A percentile compares a stretch with the other conserved stretches of the same genome.
Conservation (phyloP, 2,113 vertebrate species). For the Agapornis roseicollis region DNA sequence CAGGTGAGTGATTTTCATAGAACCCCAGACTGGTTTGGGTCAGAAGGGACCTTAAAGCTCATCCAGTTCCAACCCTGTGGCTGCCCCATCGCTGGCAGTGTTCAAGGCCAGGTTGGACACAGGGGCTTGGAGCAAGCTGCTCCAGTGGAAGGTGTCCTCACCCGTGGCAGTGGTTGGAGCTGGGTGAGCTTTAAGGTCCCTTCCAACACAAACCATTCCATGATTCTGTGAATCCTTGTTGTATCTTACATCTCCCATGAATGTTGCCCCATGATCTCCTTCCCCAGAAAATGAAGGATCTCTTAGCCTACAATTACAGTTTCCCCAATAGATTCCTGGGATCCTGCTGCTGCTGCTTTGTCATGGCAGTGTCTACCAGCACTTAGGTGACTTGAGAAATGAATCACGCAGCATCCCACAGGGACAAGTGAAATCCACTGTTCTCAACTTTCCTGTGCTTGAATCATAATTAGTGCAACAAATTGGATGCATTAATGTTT, state of each 20-base stretch:
- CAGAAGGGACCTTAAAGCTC: not conserved
- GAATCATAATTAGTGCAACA: not conserved
- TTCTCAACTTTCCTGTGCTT: not conserved
- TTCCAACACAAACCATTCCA: not conserved
- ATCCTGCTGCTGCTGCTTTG: not conserved
- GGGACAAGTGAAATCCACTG: not conserved
- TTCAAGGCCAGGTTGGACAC: not conserved
- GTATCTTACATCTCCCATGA: fast-evolving
- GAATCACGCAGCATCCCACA: not conserved
- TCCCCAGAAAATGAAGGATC: not conserved
- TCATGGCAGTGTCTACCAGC: not conserved
- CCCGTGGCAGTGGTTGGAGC: not conserved
- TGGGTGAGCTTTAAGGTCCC: not conserved
- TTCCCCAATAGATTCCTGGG: not conserved
- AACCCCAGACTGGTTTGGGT: not conserved
- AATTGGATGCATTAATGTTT: not conserved
- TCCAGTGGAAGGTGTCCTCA: not conserved
- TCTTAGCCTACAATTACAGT: not conserved
- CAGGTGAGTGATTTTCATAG: not conserved
- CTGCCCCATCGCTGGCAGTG: not conserved
- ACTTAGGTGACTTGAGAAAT: not conserved
- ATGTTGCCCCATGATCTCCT: not conserved
- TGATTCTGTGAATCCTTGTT: not conserved
- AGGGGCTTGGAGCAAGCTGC: not conserved
- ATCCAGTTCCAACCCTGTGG: not conserved